Evolutionary conservation across 2,888 invertebrate genomes (phyloP).

Genomic region (Epiblema foenella): DNA sequence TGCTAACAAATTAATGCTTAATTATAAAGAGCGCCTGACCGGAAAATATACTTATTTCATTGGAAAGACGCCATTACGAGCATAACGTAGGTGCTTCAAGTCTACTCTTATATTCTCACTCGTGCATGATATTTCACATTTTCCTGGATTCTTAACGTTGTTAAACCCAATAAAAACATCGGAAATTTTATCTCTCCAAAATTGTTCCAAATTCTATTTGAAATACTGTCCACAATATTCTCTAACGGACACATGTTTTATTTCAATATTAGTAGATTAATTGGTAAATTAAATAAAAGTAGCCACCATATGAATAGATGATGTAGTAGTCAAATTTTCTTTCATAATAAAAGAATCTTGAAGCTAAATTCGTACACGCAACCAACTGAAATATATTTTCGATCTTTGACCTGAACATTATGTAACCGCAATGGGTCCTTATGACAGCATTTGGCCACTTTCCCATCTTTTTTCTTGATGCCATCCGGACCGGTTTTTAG

Average conservation of each 20-base stretch:
- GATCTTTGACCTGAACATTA: not conserved
- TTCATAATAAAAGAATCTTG: not conserved
- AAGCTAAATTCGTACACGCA: not conserved
- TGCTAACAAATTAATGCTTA: conserved; percentile 17
- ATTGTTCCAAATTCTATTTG: too few relatives aligned
- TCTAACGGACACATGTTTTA: too few relatives aligned
- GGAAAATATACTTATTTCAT: conserved; percentile 8
- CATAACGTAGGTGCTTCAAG: conserved; percentile 24
- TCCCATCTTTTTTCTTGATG: too few relatives aligned
- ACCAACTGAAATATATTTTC: not conserved
- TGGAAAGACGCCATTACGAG: conserved; percentile 2
- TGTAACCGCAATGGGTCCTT: not conserved
- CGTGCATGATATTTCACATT: not conserved
- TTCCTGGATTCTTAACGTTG: too few relatives aligned
- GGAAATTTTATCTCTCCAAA: too few relatives aligned
- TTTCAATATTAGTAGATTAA: not conserved
- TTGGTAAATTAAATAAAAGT: not conserved
- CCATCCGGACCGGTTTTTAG: too few relatives aligned
- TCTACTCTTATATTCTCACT: not conserved
- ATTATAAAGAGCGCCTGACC: conserved; percentile 25
- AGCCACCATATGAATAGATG: not conserved
- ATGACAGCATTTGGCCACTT: too few relatives aligned
- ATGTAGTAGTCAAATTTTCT: not conserved
- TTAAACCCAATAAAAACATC: too few relatives aligned
- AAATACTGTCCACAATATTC: too few relatives aligned